Base-by-base conservation (phyloP, 2,888 invertebrate species). In the Pedicia rivosa region DNA sequence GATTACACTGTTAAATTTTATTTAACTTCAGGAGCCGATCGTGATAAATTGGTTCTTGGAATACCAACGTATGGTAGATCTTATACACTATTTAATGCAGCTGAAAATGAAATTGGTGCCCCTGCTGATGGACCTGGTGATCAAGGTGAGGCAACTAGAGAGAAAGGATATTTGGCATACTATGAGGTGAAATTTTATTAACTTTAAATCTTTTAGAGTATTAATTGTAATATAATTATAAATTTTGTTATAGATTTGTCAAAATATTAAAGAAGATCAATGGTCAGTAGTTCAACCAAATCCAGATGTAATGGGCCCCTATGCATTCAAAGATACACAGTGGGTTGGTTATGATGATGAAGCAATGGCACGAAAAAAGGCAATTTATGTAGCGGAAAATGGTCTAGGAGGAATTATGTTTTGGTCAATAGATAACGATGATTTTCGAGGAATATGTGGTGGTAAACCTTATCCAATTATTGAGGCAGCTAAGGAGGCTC, bases 301-400 rank as follows among this genome's bases (percentile, higher is more conserved):
- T 58, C 68, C 78, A 1, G 70, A 72, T 19, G 80, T 80, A 0
- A 81, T 90, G 78, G 91, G 88, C 0, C 92, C 94, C 0, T 90
- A 87, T 50, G 90, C 91, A 2, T 83, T 67, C 57, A 74, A 73
- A 44, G 83, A 74, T 15, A 80, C 88, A 59, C 90, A 90, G 59
- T 92, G 91, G 91, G 90, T 91, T 2, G 88, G 90, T 1, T 91
- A 86, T 53, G 91, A 91, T 51, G 91, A 91, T 50, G 74, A 82
- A 44, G 74, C 74, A 8, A 86, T 87, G 32, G 84, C 83, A 1
- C 71, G 68, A 51, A 74, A 72, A 52, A 90, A 92, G 67, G 78
- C 84, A 0, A 73, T 78, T 48, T 91, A 87, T 53, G 90, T 86
- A 2, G 80, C 77, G 22, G 78, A 86, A 41, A 78, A 82, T 45